Conservation (phyloP, 1,140 invertebrate species). For the Potamilus streckersoni region DNA sequence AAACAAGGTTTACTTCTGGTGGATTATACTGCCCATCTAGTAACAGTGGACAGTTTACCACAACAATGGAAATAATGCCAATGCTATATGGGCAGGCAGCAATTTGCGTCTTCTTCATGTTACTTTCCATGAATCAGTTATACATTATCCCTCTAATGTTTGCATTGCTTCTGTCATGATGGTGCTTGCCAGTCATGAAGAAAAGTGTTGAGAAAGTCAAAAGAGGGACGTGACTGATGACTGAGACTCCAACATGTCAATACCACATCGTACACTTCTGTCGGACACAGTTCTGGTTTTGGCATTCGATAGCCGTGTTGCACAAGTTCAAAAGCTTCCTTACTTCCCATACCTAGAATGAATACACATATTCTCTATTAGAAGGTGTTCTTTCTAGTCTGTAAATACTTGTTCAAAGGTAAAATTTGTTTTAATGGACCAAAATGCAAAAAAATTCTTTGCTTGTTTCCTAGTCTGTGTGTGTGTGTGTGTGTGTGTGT, state of each 20-base stretch:
- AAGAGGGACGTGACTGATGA: constrained; percentile 55
- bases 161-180: constrained; percentile 26
- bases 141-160: no score
- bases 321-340: constrained; percentile 61
- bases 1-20: no score
- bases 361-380: not conserved
- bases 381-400: no score
- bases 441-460: not conserved
- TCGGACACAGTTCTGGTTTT: constrained; percentile 54
- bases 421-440: not conserved
- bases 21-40: no score
- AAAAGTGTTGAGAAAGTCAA: constrained; percentile 65
- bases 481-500: not conserved
- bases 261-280: constrained; percentile 59
- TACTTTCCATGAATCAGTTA: no score
- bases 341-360: constrained; percentile 53
- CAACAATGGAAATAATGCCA: no score
- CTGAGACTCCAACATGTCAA: constrained; percentile 58
- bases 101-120: no score
- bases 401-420: not conserved
- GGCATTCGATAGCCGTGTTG: constrained; percentile 60
- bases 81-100: no score
- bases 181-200: constrained; percentile 52
- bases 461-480: not conserved
- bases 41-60: no score